phyloP scores from a whole-genome alignment of 1,140 invertebrate genomes.

The Trachymyrmex cornetzi region DNA sequence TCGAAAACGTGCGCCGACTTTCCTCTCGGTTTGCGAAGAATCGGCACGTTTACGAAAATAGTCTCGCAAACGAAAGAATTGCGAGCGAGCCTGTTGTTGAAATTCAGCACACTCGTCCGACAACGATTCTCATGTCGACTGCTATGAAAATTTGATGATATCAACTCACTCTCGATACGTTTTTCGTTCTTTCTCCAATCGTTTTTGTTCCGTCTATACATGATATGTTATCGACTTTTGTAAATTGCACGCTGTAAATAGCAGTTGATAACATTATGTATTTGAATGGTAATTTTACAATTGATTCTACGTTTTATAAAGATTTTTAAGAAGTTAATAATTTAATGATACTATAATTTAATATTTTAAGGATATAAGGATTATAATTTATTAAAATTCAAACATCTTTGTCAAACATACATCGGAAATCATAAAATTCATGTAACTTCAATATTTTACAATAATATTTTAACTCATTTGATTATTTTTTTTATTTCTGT shows the following conservation, averaged over 20 bases:
- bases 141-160: constrained; percentile 82
- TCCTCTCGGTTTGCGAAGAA: not conserved
- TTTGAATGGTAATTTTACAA: not conserved
- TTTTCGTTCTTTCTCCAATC: constrained; percentile 25
- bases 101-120: constrained; percentile 77
- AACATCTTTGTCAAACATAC: too few relatives aligned
- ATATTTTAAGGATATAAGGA: not conserved
- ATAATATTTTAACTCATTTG: not conserved
- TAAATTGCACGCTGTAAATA: constrained; percentile 18
- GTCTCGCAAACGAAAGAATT: constrained; percentile 38
- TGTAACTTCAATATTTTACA: not conserved
- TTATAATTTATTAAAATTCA: not conserved
- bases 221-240: constrained; percentile 24
- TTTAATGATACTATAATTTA: not conserved
- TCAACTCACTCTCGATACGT: constrained; percentile 64
- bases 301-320: not conserved
- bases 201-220: constrained; percentile 24
- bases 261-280: constrained; percentile 1
- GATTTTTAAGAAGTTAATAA: not conserved
- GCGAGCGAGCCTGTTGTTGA: constrained; percentile 72
- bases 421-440: not conserved
- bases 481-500: not conserved
- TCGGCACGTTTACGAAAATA: constrained; percentile 6
- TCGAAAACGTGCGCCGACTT: constrained; percentile 26
- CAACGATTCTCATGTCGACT: constrained; percentile 77